phyloP scores from a whole-genome alignment of 1,140 invertebrate genomes.

The Amyelois transitella region DNA sequence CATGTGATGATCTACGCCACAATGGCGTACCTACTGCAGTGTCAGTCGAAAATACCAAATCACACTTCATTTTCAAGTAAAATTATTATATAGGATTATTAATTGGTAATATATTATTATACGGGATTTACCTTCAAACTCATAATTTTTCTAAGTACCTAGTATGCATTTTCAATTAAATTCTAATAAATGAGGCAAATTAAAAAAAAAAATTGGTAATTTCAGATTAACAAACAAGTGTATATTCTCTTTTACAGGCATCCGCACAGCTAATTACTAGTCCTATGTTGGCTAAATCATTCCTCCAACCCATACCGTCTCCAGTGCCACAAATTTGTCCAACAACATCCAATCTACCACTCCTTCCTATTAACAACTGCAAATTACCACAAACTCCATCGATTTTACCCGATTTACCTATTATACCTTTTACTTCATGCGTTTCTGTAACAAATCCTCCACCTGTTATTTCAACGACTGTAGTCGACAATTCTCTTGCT shows the following conservation, averaged over 20 bases:
- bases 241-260: not conserved
- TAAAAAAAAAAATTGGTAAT: too few relatives aligned
- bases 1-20: too few relatives aligned
- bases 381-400: not conserved
- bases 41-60: too few relatives aligned
- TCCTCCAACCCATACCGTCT: not conserved
- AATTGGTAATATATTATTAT: too few relatives aligned
- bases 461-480: conserved; percentile 19
- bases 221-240: not conserved
- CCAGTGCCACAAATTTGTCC: not conserved
- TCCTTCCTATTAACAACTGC: not conserved
- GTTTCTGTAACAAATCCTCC: not conserved
- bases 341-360: not conserved
- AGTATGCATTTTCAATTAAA: too few relatives aligned
- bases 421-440: not conserved
- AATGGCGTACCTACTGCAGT: too few relatives aligned
- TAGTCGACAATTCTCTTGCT: conserved; percentile 40
- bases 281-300: not conserved
- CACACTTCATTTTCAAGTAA: too few relatives aligned
- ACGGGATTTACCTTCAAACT: too few relatives aligned
- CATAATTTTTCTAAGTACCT: too few relatives aligned
- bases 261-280: not conserved
- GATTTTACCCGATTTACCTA: not conserved
- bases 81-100: too few relatives aligned
- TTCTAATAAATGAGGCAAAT: too few relatives aligned